Percentiles rank a stretch among this genome's conserved stretches.
These are phyloP conservation scores for Emydoidea blandingii DNA, from an alignment of 2,797 vertebrate genomes.

Conservation along the genomic window DNA sequence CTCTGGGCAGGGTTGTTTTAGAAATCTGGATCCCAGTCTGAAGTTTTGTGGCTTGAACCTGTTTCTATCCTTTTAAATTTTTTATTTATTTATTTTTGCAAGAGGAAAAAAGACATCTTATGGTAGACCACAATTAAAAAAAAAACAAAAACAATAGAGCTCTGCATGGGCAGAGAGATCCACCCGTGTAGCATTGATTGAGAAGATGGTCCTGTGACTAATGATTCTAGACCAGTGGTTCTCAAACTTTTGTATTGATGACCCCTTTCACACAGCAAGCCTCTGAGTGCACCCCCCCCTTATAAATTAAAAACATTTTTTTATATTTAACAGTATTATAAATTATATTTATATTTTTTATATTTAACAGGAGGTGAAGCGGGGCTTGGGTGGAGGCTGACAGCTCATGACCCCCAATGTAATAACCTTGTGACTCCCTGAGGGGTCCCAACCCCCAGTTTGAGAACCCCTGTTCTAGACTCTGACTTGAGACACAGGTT, in stretches of 20 bases:
- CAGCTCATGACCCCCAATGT: too few species aligned
- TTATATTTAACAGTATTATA: too few species aligned
- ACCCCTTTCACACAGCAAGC: too few species aligned
- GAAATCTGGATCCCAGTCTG: constrained; percentile 20
- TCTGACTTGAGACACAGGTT: not conserved
- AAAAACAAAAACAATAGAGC: not conserved
- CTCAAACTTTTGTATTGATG: too few species aligned
- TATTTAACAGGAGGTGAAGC: too few species aligned
- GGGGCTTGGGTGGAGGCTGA: too few species aligned
- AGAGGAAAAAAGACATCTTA: not conserved
- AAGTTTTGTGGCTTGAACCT: constrained; percentile 40
- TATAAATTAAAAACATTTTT: too few species aligned
- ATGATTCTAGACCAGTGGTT: not conserved
- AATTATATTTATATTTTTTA: too few species aligned
- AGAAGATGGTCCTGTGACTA: not conserved
- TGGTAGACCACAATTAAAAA: not conserved
- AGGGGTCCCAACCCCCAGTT: too few species aligned
- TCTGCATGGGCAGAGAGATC: not conserved
- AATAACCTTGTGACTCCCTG: too few species aligned
- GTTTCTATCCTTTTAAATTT: constrained; percentile 17
- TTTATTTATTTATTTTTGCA: not conserved
- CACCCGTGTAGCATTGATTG: not conserved
- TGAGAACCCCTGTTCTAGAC: not conserved
- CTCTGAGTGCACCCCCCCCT: too few species aligned
- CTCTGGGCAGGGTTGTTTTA: constrained; percentile 62